These are phyloP conservation scores for Squalus acanthias DNA, from an alignment of 2,797 vertebrate genomes.

Conservation along the genomic window DNA sequence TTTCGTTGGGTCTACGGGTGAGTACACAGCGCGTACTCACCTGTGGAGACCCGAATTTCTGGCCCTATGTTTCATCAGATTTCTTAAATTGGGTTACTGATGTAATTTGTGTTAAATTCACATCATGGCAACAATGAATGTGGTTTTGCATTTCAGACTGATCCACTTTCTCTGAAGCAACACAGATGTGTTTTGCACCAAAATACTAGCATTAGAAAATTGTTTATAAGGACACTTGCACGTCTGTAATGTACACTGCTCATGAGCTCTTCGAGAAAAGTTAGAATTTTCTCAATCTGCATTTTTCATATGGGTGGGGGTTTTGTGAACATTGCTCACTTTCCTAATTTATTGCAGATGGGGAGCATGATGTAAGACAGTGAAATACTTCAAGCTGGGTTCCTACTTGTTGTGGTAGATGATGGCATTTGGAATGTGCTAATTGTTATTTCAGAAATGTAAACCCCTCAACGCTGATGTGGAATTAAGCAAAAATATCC, in stretches of 20 bases:
- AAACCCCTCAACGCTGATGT: background rate
- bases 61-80: too few relatives aligned
- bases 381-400: background rate
- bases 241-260: background rate
- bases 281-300: background rate
- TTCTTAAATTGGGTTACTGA: background rate
- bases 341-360: background rate
- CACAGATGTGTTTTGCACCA: background rate
- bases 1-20: too few relatives aligned
- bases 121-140: background rate
- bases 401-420: background rate
- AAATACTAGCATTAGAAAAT: background rate
- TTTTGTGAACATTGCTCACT: background rate
- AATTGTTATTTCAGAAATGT: background rate
- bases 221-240: background rate
- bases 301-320: background rate
- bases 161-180: background rate
- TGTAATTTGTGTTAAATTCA: background rate
- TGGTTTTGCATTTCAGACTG: background rate
- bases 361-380: background rate
- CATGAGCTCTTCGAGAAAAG: background rate
- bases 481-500: background rate
- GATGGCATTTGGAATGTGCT: background rate
- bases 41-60: too few relatives aligned
- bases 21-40: too few relatives aligned